Percentiles rank a stretch among this genome's conserved stretches.
These are phyloP conservation scores for Caenorhabditis sulstoni DNA, from an alignment of 2,888 invertebrate species.

Conservation along the genomic window DNA sequence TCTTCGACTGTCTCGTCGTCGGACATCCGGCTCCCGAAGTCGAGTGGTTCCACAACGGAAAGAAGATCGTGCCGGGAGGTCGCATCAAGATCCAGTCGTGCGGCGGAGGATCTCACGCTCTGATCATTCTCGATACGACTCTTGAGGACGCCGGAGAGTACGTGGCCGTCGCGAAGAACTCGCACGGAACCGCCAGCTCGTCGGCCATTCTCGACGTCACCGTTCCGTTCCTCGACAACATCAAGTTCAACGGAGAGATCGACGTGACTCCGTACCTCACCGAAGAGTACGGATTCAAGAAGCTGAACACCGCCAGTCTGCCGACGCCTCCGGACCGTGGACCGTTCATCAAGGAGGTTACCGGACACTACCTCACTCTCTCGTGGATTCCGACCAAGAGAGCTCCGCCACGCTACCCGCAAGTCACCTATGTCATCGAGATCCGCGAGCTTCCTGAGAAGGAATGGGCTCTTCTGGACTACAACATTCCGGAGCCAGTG, in stretches of 20 bases:
- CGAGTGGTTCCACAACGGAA: slow-evolving; percentile 81
- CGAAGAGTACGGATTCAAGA: slow-evolving; percentile 80
- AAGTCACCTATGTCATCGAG: slow-evolving; percentile 95
- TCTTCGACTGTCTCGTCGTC: slow-evolving; percentile 80
- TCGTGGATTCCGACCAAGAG: slow-evolving; percentile 96
- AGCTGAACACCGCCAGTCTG: slow-evolving; percentile 82
- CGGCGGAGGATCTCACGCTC: slow-evolving; percentile 80
- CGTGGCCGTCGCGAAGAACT: slow-evolving; percentile 79
- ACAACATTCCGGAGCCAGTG: slow-evolving; percentile 88
- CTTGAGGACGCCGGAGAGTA: slow-evolving; percentile 80
- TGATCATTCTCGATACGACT: slow-evolving; percentile 78
- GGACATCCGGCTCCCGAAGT: slow-evolving; percentile 79
- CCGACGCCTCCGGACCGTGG: slow-evolving; percentile 92
- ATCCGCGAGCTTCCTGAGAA: slow-evolving; percentile 93
- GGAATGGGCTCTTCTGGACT: slow-evolving; percentile 87
- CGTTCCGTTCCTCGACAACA: slow-evolving; percentile 78
- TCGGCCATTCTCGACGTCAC: slow-evolving; percentile 80
- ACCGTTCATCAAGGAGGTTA: slow-evolving; percentile 94
- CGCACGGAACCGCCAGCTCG: slow-evolving; percentile 76
- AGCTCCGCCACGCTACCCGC: slow-evolving; percentile 88
- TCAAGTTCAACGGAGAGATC: slow-evolving; percentile 79
- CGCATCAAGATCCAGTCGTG: slow-evolving; percentile 81
- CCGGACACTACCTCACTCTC: slow-evolving; percentile 90
- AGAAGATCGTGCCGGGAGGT: slow-evolving; percentile 81
- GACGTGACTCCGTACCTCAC: slow-evolving; percentile 80